phyloP scores from a whole-genome alignment of 2,797 vertebrate species.

The Ataeniobius toweri region DNA sequence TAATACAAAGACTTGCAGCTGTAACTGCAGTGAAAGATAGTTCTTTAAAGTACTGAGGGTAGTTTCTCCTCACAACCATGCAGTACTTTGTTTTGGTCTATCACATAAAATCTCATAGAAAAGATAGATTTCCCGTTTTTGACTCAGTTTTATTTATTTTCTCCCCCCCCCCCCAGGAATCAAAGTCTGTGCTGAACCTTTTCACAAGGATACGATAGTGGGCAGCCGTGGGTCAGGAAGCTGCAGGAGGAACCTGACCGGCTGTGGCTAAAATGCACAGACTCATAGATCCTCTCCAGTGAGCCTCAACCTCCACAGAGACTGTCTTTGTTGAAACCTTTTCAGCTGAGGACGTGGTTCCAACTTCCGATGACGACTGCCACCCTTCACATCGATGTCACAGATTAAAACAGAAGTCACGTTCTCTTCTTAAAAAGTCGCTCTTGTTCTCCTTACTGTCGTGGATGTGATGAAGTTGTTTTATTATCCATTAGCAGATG shows the following conservation, averaged over 20 bases:
- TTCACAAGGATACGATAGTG: constrained; percentile 86
- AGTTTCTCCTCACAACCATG: too few relatives aligned
- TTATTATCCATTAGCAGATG: constrained; percentile 63
- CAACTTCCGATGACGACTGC: constrained; percentile 40
- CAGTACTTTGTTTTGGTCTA: not conserved
- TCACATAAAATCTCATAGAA: not conserved
- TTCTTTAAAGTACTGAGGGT: too few relatives aligned
- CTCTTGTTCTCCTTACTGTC: constrained; percentile 67
- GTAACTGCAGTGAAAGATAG: too few relatives aligned
- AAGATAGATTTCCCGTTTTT: not conserved
- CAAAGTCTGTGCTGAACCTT: constrained; percentile 86
- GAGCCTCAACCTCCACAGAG: constrained; percentile 27
- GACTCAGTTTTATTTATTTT: not conserved
- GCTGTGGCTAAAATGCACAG: constrained; percentile 27
- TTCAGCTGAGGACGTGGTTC: constrained; percentile 50
- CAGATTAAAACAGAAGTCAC: constrained; percentile 36
- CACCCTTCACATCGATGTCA: constrained; percentile 53
- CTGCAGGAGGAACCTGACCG: constrained; percentile 20
- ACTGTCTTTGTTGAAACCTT: constrained; percentile 28
- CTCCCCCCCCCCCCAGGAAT: constrained; percentile 71
- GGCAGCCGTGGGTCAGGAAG: constrained; percentile 20
- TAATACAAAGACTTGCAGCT: too few relatives aligned
- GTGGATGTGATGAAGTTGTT: constrained; percentile 69
- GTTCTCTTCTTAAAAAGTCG: constrained; percentile 48
- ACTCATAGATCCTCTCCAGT: constrained; percentile 9